Evolutionary conservation across 2,888 invertebrate genomes (phyloP).

Genomic region (Ethmia dodecea): DNA sequence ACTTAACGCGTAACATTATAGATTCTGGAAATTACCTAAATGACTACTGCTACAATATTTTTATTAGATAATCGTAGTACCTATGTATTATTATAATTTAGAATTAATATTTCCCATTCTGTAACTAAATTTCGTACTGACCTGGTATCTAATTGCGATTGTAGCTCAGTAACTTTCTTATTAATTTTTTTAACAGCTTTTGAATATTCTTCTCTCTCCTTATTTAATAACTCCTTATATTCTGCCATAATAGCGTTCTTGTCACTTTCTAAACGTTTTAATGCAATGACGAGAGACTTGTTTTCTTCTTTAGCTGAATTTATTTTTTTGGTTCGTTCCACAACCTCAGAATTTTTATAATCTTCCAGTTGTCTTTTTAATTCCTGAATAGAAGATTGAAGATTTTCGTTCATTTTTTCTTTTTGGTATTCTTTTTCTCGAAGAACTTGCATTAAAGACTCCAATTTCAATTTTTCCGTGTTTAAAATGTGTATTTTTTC

Average conservation of each 20-base stretch:
- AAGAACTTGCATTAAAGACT: slow-evolving; percentile 41
- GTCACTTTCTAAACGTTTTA: slow-evolving; percentile 61
- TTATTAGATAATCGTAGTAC: too few relatives aligned
- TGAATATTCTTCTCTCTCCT: slow-evolving; percentile 68
- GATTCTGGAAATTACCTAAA: too few relatives aligned
- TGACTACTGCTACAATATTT: too few relatives aligned
- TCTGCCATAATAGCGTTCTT: slow-evolving; percentile 57
- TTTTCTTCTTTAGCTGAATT: slow-evolving; percentile 57
- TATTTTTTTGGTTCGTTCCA: slow-evolving; percentile 32
- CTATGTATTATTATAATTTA: too few relatives aligned
- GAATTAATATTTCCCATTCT: too few relatives aligned
- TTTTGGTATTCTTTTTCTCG: slow-evolving; percentile 43
- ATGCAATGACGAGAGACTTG: slow-evolving; percentile 50
- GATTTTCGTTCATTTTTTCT: slow-evolving; percentile 34
- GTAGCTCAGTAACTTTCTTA: slow-evolving; percentile 43
- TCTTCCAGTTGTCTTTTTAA: slow-evolving; percentile 37
- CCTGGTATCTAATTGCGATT: slow-evolving; percentile 34
- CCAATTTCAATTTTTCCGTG: slow-evolving; percentile 48
- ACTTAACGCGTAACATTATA: too few relatives aligned
- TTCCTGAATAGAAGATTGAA: slow-evolving; percentile 33
- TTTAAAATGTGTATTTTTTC: slow-evolving; percentile 47
- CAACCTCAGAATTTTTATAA: slow-evolving; percentile 28
- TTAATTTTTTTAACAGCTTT: slow-evolving; percentile 50
- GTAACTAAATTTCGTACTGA: too few relatives aligned
- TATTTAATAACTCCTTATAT: slow-evolving; percentile 67